Conservation (phyloP, 1,140 invertebrate genomes). For the Drosophila saltans region DNA sequence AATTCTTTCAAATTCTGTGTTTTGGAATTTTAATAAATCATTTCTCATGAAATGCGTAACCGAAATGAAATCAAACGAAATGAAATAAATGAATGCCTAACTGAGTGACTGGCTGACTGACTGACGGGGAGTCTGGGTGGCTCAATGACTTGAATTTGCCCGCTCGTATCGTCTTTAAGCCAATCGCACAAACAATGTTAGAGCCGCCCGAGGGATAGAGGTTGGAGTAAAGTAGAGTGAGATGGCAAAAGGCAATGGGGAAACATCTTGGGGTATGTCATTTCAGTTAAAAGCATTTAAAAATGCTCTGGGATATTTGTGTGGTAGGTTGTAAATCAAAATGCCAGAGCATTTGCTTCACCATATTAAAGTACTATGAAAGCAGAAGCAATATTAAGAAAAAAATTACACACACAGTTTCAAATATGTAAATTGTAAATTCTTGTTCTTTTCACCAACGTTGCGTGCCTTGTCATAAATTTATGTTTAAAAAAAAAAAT, state of each 20-base stretch:
- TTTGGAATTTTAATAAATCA: slow-evolving; percentile 80
- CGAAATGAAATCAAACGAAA: slow-evolving; percentile 69
- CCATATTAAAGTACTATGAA: slow-evolving; percentile 43
- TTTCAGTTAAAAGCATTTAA: slow-evolving; percentile 57
- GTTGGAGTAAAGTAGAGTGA: not conserved
- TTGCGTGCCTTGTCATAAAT: slow-evolving; percentile 50
- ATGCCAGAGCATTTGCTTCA: slow-evolving; percentile 51
- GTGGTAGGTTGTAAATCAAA: slow-evolving; percentile 65
- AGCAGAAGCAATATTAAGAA: not conserved
- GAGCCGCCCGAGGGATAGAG: not conserved
- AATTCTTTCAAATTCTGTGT: slow-evolving; percentile 31
- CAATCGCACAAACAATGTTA: slow-evolving; percentile 6
- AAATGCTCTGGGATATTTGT: slow-evolving; percentile 53
- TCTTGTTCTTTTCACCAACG: slow-evolving; percentile 4
- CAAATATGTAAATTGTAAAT: slow-evolving; percentile 70
- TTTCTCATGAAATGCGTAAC: slow-evolving; percentile 67
- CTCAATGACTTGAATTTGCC: slow-evolving; percentile 9
- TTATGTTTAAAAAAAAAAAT: slow-evolving; percentile 28
- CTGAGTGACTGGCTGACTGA: slow-evolving; percentile 25
- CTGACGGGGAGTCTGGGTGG: slow-evolving; percentile 20
- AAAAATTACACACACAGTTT: slow-evolving; percentile 46
- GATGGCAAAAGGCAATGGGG: not conserved
- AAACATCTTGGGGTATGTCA: slow-evolving; percentile 22
- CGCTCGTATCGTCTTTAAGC: not conserved
- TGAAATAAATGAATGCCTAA: slow-evolving; percentile 67